phyloP scores from a whole-genome alignment of 2,888 invertebrate genomes.

The Himalopsyche japonica region DNA sequence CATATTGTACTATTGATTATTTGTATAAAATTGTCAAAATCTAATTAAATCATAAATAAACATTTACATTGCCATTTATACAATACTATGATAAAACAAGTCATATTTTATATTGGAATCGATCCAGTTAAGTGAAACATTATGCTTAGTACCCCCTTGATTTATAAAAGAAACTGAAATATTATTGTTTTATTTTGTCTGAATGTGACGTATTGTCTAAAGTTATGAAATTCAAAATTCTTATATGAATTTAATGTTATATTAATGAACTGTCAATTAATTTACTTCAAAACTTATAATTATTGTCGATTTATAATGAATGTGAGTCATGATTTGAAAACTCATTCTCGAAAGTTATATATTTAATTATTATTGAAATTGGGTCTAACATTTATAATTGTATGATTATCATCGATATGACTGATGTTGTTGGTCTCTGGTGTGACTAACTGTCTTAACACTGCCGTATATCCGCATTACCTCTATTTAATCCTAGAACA shows the following conservation, averaged over 20 bases:
- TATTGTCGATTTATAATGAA: not conserved
- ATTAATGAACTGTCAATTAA: not conserved
- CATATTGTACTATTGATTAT: not conserved
- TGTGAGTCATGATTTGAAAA: not conserved
- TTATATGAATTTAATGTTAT: not conserved
- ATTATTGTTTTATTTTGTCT: not conserved
- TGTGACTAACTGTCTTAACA: constrained; percentile 9
- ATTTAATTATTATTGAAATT: not conserved
- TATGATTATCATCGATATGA: not conserved
- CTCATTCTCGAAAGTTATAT: not conserved
- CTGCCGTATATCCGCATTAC: constrained; percentile 29
- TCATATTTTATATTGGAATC: not conserved
- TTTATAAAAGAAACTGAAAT: not conserved
- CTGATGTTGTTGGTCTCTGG: not conserved
- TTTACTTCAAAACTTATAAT: not conserved
- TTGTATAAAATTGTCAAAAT: not conserved
- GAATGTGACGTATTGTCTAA: not conserved
- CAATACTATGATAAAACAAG: not conserved
- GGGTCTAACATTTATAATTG: not conserved
- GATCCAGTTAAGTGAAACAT: not conserved
- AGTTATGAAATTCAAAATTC: not conserved
- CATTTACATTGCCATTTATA: not conserved
- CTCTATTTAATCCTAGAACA: constrained; percentile 28
- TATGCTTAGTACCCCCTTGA: not conserved
- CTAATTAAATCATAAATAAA: not conserved